A percentile compares a stretch with the other conserved stretches of the same genome.
phyloP scores from a whole-genome alignment of 2,113 vertebrate genomes.

The Pan troglodytes region DNA sequence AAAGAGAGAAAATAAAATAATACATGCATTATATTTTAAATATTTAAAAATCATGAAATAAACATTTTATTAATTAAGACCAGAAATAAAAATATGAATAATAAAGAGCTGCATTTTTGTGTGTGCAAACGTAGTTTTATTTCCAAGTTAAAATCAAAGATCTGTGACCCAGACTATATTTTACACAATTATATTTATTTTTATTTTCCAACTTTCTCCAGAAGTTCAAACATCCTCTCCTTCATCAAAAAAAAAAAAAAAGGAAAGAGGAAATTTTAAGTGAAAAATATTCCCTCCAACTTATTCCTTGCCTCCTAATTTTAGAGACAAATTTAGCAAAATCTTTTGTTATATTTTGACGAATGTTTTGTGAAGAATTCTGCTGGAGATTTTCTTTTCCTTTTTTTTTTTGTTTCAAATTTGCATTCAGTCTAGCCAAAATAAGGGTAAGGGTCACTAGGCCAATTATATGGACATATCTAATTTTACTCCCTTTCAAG shows the following conservation, averaged over 20 bases:
- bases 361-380: background rate
- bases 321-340: background rate
- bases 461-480: background rate
- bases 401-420: background rate
- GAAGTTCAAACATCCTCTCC: background rate
- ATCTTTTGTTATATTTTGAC: background rate
- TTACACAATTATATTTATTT: conserved; percentile 24
- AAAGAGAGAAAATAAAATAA: background rate
- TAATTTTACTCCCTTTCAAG: background rate
- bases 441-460: background rate
- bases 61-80: background rate
- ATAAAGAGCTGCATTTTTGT: background rate
- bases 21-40: background rate
- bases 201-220: conserved; percentile 21
- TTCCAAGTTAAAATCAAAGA: conserved; percentile 40
- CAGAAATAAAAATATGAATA: conserved; percentile 17
- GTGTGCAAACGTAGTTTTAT: background rate
- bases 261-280: background rate
- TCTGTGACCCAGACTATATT: background rate
- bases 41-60: background rate
- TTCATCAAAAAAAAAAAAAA: background rate
- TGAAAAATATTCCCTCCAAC: background rate
- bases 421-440: background rate
- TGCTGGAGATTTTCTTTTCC: background rate
- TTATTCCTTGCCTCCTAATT: background rate